Percentiles rank a stretch among this genome's conserved stretches.
phyloP scores from a whole-genome alignment of 2,888 invertebrate species.

The Clivina fossor region DNA sequence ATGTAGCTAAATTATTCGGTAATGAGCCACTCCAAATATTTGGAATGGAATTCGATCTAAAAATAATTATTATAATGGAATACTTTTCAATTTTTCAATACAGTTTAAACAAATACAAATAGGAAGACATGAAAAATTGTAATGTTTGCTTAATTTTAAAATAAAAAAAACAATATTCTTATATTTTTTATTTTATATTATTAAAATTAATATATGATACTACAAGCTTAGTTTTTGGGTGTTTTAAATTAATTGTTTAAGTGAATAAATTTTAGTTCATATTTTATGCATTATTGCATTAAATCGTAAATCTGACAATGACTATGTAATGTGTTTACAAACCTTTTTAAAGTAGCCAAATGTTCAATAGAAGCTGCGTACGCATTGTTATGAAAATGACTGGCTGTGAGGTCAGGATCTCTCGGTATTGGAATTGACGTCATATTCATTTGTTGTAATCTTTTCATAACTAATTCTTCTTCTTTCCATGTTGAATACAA shows the following conservation, averaged over 20 bases:
- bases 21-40: constrained; percentile 47
- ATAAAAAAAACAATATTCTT: background rate
- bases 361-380: constrained; percentile 49
- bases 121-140: no score
- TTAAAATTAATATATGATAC: background rate
- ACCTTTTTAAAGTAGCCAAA: constrained; percentile 38
- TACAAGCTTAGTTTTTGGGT: background rate
- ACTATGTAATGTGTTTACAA: background rate
- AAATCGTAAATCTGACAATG: background rate
- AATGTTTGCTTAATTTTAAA: no score
- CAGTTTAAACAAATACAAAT: no score
- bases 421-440: constrained; percentile 47
- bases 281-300: background rate
- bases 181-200: background rate
- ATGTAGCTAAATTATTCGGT: constrained; percentile 47
- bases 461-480: constrained; percentile 54
- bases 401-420: constrained; percentile 38
- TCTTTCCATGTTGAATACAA: constrained; percentile 58
- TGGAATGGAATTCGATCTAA: constrained; percentile 47
- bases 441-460: constrained; percentile 55
- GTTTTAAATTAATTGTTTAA: background rate
- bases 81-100: background rate
- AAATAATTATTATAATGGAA: constrained; percentile 27
- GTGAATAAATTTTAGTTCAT: background rate
- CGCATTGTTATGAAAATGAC: constrained; percentile 51